phyloP scores from a whole-genome alignment of 1,140 invertebrate species.

The Eciton burchellii region DNA sequence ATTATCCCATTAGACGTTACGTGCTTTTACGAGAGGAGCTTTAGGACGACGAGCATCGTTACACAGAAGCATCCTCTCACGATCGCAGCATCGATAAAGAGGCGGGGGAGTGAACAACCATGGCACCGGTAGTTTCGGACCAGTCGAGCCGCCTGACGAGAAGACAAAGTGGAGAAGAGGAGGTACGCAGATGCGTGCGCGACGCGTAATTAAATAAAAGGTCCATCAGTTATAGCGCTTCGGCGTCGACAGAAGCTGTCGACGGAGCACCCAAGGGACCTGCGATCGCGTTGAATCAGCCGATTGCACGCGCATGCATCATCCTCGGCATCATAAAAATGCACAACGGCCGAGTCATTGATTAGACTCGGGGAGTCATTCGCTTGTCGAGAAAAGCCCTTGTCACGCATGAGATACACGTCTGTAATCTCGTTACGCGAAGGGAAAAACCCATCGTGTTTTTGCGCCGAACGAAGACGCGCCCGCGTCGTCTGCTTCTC shows the following conservation, averaged over 20 bases:
- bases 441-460: slow-evolving; percentile 1
- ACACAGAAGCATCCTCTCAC: slow-evolving; percentile 49
- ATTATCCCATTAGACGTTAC: neutral
- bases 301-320: slow-evolving; percentile 61
- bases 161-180: slow-evolving; percentile 25
- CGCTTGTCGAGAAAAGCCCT: slow-evolving; percentile 67
- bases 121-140: slow-evolving; percentile 54
- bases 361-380: slow-evolving; percentile 70
- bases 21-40: neutral
- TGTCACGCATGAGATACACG: slow-evolving; percentile 13
- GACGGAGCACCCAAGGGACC: slow-evolving; percentile 61
- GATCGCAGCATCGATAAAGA: slow-evolving; percentile 43
- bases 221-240: slow-evolving; percentile 74
- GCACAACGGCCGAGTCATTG: slow-evolving; percentile 70
- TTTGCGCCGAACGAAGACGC: neutral
- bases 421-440: neutral
- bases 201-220: slow-evolving; percentile 76
- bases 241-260: slow-evolving; percentile 68
- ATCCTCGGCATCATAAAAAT: slow-evolving; percentile 69
- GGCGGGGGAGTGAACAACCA: slow-evolving; percentile 59
- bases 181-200: slow-evolving; percentile 70
- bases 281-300: slow-evolving; percentile 38
- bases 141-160: slow-evolving; percentile 25
- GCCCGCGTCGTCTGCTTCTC: too few species aligned
- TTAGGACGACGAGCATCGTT: neutral